Conservation (phyloP, 2,797 vertebrate species). For the Valencia hispanica region DNA sequence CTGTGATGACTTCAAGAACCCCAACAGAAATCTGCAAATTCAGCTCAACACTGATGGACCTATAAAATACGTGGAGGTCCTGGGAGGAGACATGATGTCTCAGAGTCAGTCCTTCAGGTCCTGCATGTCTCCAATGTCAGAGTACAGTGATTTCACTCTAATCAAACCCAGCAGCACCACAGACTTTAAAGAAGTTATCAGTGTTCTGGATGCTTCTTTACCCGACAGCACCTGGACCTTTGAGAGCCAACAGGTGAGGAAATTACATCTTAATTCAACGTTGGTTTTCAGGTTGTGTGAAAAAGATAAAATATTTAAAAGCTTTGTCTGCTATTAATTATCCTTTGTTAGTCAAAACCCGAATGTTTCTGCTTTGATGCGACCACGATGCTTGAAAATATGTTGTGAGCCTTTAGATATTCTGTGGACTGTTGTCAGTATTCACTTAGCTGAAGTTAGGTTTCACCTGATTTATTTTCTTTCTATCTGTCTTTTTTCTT, state of each 20-base stretch:
- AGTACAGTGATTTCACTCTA: slow-evolving; percentile 82
- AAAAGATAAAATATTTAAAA: not conserved
- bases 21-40: slow-evolving; percentile 81
- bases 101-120: slow-evolving; percentile 83
- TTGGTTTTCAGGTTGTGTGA: not conserved
- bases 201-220: slow-evolving; percentile 74
- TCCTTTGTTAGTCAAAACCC: not conserved
- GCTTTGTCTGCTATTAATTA: not conserved
- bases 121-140: slow-evolving; percentile 80
- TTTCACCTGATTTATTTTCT: not conserved
- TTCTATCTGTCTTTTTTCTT: not conserved
- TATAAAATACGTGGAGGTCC: slow-evolving; percentile 79
- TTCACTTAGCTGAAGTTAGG: not conserved
- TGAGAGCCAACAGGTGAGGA: slow-evolving; percentile 67
- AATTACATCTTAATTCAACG: not conserved
- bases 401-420: not conserved
- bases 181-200: slow-evolving; percentile 77
- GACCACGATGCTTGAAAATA: not conserved
- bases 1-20: slow-evolving; percentile 75
- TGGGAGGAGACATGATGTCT: slow-evolving; percentile 81
- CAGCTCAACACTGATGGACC: slow-evolving; percentile 82
- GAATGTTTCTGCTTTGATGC: not conserved
- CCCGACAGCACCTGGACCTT: slow-evolving; percentile 79
- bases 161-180: slow-evolving; percentile 80
- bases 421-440: not conserved